Base-by-base conservation (phyloP, 1,140 invertebrate genomes). In the Gryllus bimaculatus region DNA sequence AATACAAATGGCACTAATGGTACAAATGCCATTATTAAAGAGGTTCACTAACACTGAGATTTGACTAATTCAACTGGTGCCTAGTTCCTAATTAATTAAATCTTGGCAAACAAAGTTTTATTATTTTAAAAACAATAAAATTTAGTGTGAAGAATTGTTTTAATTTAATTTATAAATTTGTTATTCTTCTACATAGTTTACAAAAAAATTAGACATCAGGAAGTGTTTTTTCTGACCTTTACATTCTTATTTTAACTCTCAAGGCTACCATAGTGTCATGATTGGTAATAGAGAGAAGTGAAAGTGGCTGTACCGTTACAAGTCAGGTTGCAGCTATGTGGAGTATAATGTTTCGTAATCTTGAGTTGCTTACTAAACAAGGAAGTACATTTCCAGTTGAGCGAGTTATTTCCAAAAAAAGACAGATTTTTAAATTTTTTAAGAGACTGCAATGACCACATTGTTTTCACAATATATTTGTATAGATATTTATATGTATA, bases 261-360 rank as follows among this genome's bases (percentile, higher is more conserved):
- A 77, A 77, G 76, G 76, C 15, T 10, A 3, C 54, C 18, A 18
- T 13, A 10, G 10, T 66, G 18, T 66, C 18, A 18, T 66, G 54
- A 10, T 18, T 66, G 54, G 54, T 66, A 66, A 18, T 10, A 66
- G 18, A 66, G 54, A 10, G 48, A 77, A 77, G 76, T 77, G 76
- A 77, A 77, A 77, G 76, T 77, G 75, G 48, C 48, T 76, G 76
- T 77, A 48, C 48, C 13, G 48, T 49, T 77, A 47, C n/a, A 76
- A 54, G 54, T 66, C 54, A 66, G 10, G 54, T 10, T 66, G 54
- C 54, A 66, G 54, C 18, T 66, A 66, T 66, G 54, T 66, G 18
- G 54, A 66, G 54, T 66, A 66, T 66, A 13, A 66, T 66, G 54
- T 66, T 66, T 66, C 54, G 18, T 66, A 66, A 66, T 66, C 54